phyloP scores from a whole-genome alignment of 2,113 vertebrate genomes.

The Setophaga coronata region DNA sequence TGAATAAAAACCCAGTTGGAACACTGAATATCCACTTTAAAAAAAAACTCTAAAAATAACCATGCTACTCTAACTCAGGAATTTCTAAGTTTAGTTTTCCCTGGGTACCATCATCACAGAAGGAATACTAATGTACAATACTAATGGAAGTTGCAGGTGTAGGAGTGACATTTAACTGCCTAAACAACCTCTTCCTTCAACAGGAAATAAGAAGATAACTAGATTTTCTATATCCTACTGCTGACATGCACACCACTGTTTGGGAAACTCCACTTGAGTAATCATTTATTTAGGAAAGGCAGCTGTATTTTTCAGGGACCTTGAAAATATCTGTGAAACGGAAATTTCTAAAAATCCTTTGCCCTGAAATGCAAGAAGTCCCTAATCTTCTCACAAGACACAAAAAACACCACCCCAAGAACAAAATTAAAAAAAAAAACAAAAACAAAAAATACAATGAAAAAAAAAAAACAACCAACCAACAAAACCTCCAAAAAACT shows the following conservation, averaged over 20 bases:
- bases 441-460: background rate
- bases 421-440: background rate
- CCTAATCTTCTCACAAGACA: background rate
- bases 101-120: background rate
- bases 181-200: conserved; percentile 19
- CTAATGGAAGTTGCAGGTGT: conserved; percentile 22
- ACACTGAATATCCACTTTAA: background rate
- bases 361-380: background rate
- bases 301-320: background rate
- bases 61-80: background rate
- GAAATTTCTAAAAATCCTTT: background rate
- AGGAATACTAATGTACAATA: background rate
- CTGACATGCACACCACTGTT: background rate
- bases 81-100: conserved; percentile 19
- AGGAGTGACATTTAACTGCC: background rate
- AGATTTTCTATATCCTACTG: background rate
- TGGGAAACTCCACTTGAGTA: background rate
- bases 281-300: background rate
- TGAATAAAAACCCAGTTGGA: background rate
- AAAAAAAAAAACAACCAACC: background rate
- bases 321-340: background rate
- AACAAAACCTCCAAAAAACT: background rate
- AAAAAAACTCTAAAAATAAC: background rate
- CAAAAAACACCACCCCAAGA: background rate
- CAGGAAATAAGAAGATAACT: background rate